Conservation (phyloP, 2,113 vertebrate species). For the Nanorana parkeri region DNA sequence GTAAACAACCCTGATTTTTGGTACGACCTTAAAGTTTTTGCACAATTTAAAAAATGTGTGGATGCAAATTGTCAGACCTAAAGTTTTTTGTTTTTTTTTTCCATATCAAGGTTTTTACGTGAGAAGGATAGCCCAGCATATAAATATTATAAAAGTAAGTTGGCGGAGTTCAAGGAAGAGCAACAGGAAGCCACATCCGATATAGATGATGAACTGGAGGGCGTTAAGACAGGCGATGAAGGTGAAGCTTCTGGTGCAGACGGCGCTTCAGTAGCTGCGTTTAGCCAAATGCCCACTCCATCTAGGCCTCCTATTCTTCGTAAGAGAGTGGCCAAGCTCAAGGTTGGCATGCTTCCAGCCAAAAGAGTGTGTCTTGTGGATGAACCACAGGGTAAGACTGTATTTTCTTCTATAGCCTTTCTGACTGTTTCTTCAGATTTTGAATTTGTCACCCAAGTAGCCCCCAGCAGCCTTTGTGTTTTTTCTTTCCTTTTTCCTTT, state of each 20-base stretch:
- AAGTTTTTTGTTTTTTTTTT: background rate
- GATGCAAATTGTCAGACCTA: background rate
- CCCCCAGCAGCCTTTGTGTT: too few relatives aligned
- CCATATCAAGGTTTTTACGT: slow-evolving; percentile 73
- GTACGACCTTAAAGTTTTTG: slow-evolving; percentile 63
- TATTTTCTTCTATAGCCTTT: background rate
- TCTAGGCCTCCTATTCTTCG: slow-evolving; percentile 66
- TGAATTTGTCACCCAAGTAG: too few relatives aligned
- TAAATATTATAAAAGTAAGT: slow-evolving; percentile 74
- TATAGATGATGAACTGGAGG: slow-evolving; percentile 57
- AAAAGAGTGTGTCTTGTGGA: slow-evolving; percentile 78
- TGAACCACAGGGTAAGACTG: slow-evolving; percentile 71
- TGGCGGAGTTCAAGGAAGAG: slow-evolving; percentile 70
- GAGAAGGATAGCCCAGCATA: slow-evolving; percentile 75
- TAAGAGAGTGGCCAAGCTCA: slow-evolving; percentile 76
- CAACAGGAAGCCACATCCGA: slow-evolving; percentile 62
- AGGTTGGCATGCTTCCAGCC: slow-evolving; percentile 77
- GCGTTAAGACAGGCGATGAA: slow-evolving; percentile 32
- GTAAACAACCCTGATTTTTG: slow-evolving; percentile 78
- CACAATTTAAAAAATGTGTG: background rate
- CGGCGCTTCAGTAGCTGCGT: slow-evolving; percentile 42
- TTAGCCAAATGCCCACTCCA: slow-evolving; percentile 62
- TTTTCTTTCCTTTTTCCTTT: too few relatives aligned
- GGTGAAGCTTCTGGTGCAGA: slow-evolving; percentile 60
- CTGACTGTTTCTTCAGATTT: too few relatives aligned